Base-by-base conservation (phyloP, 2,888 invertebrate genomes). In the Toxonevra muliebris region DNA sequence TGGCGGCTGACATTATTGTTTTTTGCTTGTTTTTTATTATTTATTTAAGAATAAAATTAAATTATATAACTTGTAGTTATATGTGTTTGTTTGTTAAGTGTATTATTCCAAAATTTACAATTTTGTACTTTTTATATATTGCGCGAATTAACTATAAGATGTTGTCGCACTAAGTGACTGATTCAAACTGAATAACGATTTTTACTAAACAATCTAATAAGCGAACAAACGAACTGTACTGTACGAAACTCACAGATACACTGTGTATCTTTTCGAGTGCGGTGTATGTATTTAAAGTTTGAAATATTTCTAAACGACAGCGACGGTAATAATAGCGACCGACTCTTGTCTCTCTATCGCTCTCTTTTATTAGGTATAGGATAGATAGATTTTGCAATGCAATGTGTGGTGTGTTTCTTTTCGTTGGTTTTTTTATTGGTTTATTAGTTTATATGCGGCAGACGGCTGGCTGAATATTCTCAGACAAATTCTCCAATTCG, bases 1-100 rank as follows among this genome's bases (percentile, higher is more conserved):
- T 91, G 76, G 83, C 80, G 86, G 92, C 89, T 89, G 92, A 92
- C 92, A 92, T 92, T 77, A 66, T 72, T 13, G 17, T 86, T 30
- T 30, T 30, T 30, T 4, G 7, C 58, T 76, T 77, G 74, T 75
- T 54, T 86, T 85, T 87, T 83, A 82, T 61, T 71, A 71, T 60
- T 76, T 77, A 74, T 75, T 54, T 19, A 19, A 53, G n/a, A 13
- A 41, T 53, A 61, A 9, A 62, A 53, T 41, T 74, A 71, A 76
- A 73, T 78, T 80, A 81, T 80, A 77, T 80, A 81, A 79, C 79
- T 74, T 73, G 71, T 57, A 61, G 66, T 71, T 71, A 69, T 73
- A 73, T 66, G 69, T 68, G 60, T 71, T 69, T 71, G 60, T 60
- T 55, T 71, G 64, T 71, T 69, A 72, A 72, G 73, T 76, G 71